Evolutionary conservation across 2,797 vertebrate genomes (phyloP).

Genomic region (Percopsis omiscomaycus): DNA sequence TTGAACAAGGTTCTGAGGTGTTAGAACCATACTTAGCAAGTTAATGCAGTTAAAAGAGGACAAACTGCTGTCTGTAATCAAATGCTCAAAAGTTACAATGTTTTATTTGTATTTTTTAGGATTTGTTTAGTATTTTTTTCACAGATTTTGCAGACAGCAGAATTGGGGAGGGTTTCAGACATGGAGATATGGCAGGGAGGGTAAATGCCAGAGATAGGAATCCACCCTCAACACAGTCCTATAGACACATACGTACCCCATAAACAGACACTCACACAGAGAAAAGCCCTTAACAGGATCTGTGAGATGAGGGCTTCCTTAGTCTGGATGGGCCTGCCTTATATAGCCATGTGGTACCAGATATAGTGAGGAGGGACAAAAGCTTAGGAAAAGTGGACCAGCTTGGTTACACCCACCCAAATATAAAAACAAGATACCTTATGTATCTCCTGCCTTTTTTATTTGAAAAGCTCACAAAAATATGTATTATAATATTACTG

Average conservation of each 20-base stretch:
- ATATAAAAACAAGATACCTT: not conserved
- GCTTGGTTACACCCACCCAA: slow-evolving; percentile 2
- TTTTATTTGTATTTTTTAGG: not conserved
- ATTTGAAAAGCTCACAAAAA: not conserved
- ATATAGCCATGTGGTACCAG: slow-evolving; percentile 51
- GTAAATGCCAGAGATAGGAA: not conserved
- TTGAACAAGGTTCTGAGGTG: too few species aligned
- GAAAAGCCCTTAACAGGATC: slow-evolving; percentile 60
- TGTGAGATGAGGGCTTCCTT: slow-evolving; percentile 33
- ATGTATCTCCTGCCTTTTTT: too few species aligned
- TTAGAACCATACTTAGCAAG: too few species aligned
- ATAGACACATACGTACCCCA: slow-evolving; percentile 1
- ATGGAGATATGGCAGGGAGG: not conserved
- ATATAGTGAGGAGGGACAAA: slow-evolving; percentile 18
- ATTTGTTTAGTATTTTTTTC: too few species aligned
- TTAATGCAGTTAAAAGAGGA: not conserved
- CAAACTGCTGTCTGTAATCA: not conserved
- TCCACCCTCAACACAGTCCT: not conserved
- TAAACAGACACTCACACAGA: not conserved
- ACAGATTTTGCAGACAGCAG: too few species aligned
- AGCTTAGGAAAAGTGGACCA: not conserved
- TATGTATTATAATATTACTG: not conserved
- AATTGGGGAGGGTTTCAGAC: not conserved
- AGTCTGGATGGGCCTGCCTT: slow-evolving; percentile 44
- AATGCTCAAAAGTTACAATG: not conserved